Conservation (phyloP, 2,888 invertebrate species). For the Volucella inflata region DNA sequence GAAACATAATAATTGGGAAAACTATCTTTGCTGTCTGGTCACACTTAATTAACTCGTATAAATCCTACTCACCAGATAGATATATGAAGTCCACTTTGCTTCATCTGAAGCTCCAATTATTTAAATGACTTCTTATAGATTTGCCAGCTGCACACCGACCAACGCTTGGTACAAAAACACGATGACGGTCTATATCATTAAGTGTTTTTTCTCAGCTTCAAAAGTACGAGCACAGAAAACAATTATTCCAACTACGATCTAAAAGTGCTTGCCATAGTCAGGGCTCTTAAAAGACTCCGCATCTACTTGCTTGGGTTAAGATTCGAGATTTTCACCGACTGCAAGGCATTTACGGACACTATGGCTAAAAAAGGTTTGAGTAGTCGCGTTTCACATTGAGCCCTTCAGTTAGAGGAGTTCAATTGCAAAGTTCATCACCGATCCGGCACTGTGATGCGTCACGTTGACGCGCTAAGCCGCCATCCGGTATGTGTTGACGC, state of each 20-base stretch:
- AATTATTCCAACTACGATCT: constrained; percentile 76
- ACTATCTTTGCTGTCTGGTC: no score
- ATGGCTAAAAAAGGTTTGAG: constrained; percentile 58
- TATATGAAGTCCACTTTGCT: no score
- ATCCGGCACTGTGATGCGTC: no score
- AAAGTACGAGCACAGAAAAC: constrained; percentile 76
- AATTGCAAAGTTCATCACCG: no score
- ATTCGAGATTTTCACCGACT: constrained; percentile 74
- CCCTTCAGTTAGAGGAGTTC: no score
- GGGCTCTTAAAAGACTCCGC: constrained; percentile 42
- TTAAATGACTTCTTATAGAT: no score
- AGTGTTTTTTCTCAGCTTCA: constrained; percentile 77
- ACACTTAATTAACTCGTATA: no score
- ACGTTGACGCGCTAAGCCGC: constrained; percentile 57
- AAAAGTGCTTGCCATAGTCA: constrained; percentile 77
- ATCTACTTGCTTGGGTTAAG: constrained; percentile 26
- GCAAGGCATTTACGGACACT: constrained; percentile 68
- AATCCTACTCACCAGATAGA: no score
- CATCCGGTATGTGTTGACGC: constrained; percentile 19
- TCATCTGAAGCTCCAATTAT: no score
- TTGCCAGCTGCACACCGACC: no score
- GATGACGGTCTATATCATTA: constrained; percentile 31
- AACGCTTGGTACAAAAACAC: no score
- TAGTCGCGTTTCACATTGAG: constrained; percentile 79
- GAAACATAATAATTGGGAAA: no score